Evolutionary conservation across 2,797 vertebrate genomes (phyloP).

Genomic region (Acipenser transmontanus): DNA sequence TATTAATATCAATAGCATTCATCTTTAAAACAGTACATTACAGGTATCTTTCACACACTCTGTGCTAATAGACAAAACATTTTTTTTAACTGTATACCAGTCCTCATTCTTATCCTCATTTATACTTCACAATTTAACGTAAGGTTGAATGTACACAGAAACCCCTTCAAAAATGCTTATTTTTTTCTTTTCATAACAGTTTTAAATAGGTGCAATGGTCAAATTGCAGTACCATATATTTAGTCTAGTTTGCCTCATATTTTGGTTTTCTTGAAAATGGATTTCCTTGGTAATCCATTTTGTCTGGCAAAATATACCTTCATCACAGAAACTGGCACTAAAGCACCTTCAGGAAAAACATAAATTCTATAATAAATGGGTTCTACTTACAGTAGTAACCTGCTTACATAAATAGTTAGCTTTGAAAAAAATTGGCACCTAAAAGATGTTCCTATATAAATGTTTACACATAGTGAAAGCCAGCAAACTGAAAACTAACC

Average conservation of each 20-base stretch:
- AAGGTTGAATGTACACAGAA: too few species aligned
- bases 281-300: conserved; percentile 17
- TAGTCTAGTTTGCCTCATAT: conserved; percentile 20
- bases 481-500: conserved; percentile 45
- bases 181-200: too few species aligned
- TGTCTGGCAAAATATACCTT: conserved; percentile 30
- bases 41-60: too few species aligned
- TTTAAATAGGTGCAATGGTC: too few species aligned
- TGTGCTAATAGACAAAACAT: too few species aligned
- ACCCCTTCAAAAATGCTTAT: too few species aligned
- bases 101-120: too few species aligned
- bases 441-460: conserved; percentile 49
- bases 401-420: conserved; percentile 45
- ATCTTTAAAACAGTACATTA: too few species aligned
- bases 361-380: conserved; percentile 38
- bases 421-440: conserved; percentile 37
- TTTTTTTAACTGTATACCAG: too few species aligned
- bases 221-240: conserved; percentile 10
- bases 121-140: too few species aligned
- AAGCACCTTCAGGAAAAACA: conserved; percentile 31
- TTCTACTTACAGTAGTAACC: conserved; percentile 47
- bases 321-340: conserved; percentile 28
- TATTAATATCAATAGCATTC: too few species aligned
- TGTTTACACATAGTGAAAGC: conserved; percentile 55
- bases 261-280: conserved; percentile 25